Percentiles rank a stretch among this genome's conserved stretches.
Conservation (phyloP, 2,797 vertebrate genomes). For the Myiotriccus ornatus region DNA sequence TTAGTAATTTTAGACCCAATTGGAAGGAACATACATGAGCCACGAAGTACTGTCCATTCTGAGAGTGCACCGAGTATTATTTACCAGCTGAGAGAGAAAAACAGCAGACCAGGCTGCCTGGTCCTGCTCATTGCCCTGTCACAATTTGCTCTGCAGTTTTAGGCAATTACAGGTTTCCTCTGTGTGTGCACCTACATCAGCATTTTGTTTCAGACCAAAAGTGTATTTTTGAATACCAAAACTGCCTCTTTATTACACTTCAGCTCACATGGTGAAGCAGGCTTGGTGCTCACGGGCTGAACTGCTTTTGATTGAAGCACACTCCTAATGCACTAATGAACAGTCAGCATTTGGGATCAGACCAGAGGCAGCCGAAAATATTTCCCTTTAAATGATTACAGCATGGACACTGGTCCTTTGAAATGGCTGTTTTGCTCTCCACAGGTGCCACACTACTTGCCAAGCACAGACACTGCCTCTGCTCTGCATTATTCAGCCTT, state of each 20-base stretch:
- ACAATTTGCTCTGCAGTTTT: background rate
- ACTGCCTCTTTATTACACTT: background rate
- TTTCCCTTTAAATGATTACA: background rate
- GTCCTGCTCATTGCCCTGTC: background rate
- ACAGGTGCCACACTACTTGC: background rate
- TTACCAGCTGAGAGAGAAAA: background rate
- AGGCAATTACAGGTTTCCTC: background rate
- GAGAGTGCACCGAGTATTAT: background rate
- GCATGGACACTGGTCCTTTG: background rate
- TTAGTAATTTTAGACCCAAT: background rate
- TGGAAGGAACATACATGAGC: fast-evolving
- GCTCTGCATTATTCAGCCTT: background rate
- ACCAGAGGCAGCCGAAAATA: background rate
- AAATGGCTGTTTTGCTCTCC: background rate
- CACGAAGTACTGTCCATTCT: background rate
- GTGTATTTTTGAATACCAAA: background rate
- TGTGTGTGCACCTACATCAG: background rate
- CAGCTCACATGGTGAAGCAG: background rate
- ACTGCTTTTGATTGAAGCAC: background rate
- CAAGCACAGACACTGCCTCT: background rate
- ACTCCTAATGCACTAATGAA: background rate
- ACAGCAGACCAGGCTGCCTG: background rate
- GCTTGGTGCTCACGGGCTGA: background rate
- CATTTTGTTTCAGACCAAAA: background rate
- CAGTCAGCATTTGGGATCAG: background rate